Evolutionary conservation across 2,797 vertebrate species (phyloP), one percentile per base, ranked within the genome.

Genomic region (Heteromormyrus szaboi): DNA sequence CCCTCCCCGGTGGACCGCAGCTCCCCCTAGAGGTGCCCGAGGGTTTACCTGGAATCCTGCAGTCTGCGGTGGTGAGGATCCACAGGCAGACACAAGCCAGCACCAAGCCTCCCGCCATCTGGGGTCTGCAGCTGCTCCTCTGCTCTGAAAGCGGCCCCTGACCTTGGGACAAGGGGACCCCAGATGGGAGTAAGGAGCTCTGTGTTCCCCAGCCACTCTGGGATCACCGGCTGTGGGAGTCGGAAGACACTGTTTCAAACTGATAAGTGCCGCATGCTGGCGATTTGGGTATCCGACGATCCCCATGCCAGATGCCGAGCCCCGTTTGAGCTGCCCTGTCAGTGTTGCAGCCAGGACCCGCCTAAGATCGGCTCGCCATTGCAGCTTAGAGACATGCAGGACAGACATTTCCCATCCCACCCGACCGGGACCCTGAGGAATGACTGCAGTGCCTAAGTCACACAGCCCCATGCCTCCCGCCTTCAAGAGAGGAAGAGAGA

Each of bases 41-140:
- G 65, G 7, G 7, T 56, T 41, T 59, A 88, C 88, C 86, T 87
- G 86, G 56, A 48, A n/a, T 62, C 54, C 50, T 87, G 54, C 86
- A 25, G 54, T 44, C 86, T 48, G 41, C 5, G 7, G n/a, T 8
- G n/a, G n/a, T 87, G 17, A 87, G 86, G 41, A 87, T 87, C 86
- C 86, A 87, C n/a, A 48, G 53, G 53, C 41, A 87, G 9, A 87
- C 7, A 41, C 56, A 87, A 25, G 41, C 37, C 41, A 0, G 56
- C 29, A 48, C 56, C 19, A 65, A 65, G 19, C 11, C n/a, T 48
- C n/a, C 54, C 19, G 56, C 56, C 86, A 87, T 87, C 33, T 87
- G 17, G 48, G 84, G 44, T 50, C 14, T 44, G 17, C 46, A 1
- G 29, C 79, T 25, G 25, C 25, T 86, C 50, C 50, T 54, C 12